phyloP scores from a whole-genome alignment of 2,888 invertebrate genomes.

The Plusia festucae region DNA sequence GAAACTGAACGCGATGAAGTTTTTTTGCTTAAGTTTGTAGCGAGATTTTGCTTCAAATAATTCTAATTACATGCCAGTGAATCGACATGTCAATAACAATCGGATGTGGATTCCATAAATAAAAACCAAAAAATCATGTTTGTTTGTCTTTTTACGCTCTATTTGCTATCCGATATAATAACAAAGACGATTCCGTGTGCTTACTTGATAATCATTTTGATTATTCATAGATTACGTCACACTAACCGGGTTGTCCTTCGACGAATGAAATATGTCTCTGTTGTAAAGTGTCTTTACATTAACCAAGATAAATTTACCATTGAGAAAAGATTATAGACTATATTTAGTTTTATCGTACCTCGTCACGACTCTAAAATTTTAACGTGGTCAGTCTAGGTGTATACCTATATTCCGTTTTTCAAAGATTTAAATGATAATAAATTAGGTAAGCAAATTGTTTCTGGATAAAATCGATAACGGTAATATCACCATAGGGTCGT shows the following conservation, averaged over 20 bases:
- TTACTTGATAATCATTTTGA: slow-evolving; percentile 30
- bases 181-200: slow-evolving; percentile 24
- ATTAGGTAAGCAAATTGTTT: neutral
- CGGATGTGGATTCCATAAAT: neutral
- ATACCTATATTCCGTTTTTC: too few species aligned
- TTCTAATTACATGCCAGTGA: neutral
- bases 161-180: slow-evolving; percentile 19
- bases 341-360: slow-evolving; percentile 18
- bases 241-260: slow-evolving; percentile 28
- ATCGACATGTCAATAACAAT: neutral
- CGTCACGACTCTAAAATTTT: too few species aligned
- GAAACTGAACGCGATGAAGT: neutral
- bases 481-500: too few species aligned
- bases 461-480: neutral
- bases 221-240: slow-evolving; percentile 57
- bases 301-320: slow-evolving; percentile 26
- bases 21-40: neutral
- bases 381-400: too few species aligned
- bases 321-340: slow-evolving; percentile 23
- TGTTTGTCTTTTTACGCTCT: slow-evolving; percentile 21
- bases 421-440: too few species aligned
- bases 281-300: slow-evolving; percentile 21
- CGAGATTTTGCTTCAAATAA: neutral
- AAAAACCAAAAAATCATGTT: slow-evolving; percentile 8
- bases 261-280: slow-evolving; percentile 15